Evolutionary conservation across 2,113 vertebrate genomes (phyloP).

Genomic region (Turdus rufiventris): DNA sequence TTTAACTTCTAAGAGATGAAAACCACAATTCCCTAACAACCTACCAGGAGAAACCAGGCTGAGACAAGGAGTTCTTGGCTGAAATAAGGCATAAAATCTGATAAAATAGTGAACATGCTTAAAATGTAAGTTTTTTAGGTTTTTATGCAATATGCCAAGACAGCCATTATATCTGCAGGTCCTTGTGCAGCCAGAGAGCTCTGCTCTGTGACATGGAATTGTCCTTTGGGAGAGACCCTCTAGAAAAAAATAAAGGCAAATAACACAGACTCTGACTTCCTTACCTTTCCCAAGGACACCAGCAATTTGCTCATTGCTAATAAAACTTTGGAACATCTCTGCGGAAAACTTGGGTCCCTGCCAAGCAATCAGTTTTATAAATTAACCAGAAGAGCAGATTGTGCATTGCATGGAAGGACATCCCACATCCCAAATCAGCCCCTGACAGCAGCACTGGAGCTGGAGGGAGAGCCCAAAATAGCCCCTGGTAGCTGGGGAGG

Average conservation of each 20-base stretch:
- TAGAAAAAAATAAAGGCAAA: background rate
- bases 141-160: background rate
- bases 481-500: background rate
- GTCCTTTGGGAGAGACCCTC: background rate
- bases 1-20: background rate
- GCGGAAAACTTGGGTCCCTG: background rate
- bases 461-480: background rate
- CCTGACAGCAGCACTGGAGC: background rate
- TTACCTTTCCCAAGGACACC: conserved; percentile 37
- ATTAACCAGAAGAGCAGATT: background rate
- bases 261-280: background rate
- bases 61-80: background rate
- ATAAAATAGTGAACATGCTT: background rate
- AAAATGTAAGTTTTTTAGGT: background rate
- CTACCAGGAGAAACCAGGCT: background rate
- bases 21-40: background rate
- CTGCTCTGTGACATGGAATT: background rate
- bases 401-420: background rate
- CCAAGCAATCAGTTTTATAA: background rate
- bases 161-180: background rate
- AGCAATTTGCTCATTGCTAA: background rate
- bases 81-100: background rate
- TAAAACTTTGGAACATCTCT: background rate
- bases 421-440: background rate
- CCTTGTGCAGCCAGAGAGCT: background rate